Evolutionary conservation across 2,113 vertebrate genomes (phyloP).

Genomic region (Nyctereutes procyonoides): DNA sequence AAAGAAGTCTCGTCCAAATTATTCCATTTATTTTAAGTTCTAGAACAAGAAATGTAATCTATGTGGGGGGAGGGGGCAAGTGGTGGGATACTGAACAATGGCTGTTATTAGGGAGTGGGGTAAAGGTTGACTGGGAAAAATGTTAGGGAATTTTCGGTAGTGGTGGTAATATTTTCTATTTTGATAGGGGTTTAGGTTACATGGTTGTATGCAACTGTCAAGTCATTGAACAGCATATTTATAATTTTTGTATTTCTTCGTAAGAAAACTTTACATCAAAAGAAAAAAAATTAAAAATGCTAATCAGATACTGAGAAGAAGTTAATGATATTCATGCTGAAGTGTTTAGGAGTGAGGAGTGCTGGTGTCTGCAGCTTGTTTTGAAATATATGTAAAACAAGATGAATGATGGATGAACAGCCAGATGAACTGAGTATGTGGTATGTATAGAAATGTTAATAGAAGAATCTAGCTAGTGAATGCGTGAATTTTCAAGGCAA

Average conservation of each 20-base stretch:
- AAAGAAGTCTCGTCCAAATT: background rate
- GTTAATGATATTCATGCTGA: background rate
- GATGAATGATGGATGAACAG: background rate
- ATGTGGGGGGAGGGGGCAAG: background rate
- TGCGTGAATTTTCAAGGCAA: background rate
- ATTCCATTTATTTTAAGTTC: conserved; percentile 18
- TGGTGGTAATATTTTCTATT: background rate
- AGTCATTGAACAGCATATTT: background rate
- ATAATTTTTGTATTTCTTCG: background rate
- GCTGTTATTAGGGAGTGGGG: background rate
- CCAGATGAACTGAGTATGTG: background rate
- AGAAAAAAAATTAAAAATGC: background rate
- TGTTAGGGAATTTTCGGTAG: background rate
- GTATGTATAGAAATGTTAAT: background rate
- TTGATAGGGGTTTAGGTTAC: background rate
- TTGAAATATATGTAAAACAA: background rate
- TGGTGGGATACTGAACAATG: background rate
- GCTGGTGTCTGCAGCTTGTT: background rate
- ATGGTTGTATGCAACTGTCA: background rate
- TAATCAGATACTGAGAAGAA: background rate
- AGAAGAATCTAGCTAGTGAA: background rate
- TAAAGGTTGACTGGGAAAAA: background rate
- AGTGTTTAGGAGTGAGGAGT: background rate
- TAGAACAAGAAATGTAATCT: background rate
- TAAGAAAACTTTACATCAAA: background rate